Conservation (phyloP, 2,113 vertebrate species). For the Dicentrarchus labrax region DNA sequence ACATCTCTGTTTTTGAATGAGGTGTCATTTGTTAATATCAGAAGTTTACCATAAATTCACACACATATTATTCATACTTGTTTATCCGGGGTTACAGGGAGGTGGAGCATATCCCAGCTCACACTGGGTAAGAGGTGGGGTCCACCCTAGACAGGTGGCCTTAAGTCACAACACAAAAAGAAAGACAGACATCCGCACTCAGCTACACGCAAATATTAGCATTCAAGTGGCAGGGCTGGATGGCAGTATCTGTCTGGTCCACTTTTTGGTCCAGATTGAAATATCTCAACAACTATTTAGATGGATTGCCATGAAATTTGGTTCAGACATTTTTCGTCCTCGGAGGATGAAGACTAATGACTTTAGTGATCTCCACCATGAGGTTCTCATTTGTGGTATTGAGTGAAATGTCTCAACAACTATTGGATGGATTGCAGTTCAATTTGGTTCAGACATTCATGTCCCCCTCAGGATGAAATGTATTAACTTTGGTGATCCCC, state of each 20-base stretch:
- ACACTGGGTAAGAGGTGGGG: neutral
- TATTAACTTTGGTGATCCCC: neutral
- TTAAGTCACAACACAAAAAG: constrained; percentile 11
- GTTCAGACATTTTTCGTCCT: neutral
- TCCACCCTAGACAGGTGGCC: neutral
- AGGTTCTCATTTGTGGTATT: no score
- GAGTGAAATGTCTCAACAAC: neutral
- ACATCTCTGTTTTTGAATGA: constrained; percentile 3
- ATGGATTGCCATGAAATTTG: neutral
- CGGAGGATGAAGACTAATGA: no score
- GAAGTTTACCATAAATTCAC: neutral
- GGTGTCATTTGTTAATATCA: neutral
- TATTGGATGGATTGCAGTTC: neutral
- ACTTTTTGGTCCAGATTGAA: neutral
- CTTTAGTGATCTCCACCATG: no score
- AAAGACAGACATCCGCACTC: neutral
- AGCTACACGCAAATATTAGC: neutral
- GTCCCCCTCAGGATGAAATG: neutral
- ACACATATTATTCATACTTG: neutral
- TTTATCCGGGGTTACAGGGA: neutral
- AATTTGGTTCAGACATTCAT: neutral
- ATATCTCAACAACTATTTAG: neutral
- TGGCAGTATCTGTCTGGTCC: neutral
- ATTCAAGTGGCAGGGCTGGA: neutral
- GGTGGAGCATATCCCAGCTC: neutral